Conservation (phyloP, 2,113 vertebrate species). For the Manacus vitellinus region DNA sequence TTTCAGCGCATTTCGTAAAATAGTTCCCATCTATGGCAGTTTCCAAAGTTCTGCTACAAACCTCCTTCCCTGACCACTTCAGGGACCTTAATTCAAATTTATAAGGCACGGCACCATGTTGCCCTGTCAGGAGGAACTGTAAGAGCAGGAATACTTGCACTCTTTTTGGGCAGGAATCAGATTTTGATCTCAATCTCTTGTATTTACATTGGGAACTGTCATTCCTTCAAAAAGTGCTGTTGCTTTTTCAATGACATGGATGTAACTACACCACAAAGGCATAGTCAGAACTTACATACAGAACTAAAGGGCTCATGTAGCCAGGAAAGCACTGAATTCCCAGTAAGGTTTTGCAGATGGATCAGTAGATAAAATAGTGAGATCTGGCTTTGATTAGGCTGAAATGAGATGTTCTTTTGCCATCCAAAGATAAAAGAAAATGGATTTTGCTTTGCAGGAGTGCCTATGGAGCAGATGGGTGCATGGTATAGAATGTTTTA, state of each 20-base stretch:
- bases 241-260: not conserved
- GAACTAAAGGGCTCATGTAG: not conserved
- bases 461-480: slow-evolving; percentile 33
- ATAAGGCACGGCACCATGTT: not conserved
- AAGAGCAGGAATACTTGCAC: not conserved
- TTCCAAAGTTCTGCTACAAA: not conserved
- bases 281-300: not conserved
- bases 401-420: not conserved
- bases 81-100: not conserved
- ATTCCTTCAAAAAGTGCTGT: not conserved
- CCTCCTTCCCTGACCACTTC: not conserved
- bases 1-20: not conserved
- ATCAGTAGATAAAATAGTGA: not conserved
- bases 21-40: not conserved
- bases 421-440: slow-evolving; percentile 2
- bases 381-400: slow-evolving; percentile 21
- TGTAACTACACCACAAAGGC: not conserved
- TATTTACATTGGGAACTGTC: not conserved
- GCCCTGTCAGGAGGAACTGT: not conserved
- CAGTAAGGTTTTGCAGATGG: slow-evolving; percentile 4
- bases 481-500: not conserved
- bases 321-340: not conserved
- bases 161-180: not conserved
- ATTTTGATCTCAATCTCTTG: not conserved
- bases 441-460: not conserved